Percentiles rank a stretch among this genome's conserved stretches.
Conservation (phyloP, 1,140 invertebrate genomes). For the Rhynchophorus ferrugineus region DNA sequence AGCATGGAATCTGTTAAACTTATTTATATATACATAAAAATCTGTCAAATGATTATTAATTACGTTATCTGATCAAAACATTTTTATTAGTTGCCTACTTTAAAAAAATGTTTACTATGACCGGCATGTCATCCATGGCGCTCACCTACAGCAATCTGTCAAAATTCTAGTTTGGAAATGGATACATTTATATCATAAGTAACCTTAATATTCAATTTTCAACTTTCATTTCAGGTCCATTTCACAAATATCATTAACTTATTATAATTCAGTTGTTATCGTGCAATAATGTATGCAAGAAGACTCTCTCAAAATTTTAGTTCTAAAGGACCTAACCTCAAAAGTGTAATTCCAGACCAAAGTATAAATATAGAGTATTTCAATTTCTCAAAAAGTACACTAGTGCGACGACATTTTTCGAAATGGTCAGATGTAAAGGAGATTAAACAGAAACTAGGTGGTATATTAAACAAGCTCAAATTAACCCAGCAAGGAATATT, state of each 20-base stretch:
- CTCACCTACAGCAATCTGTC: constrained; percentile 7
- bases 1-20: no score
- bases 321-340: constrained; percentile 25
- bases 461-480: constrained; percentile 19
- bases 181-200: constrained; percentile 12
- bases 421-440: constrained; percentile 14
- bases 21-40: no score
- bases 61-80: neutral
- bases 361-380: constrained; percentile 6
- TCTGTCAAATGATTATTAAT: neutral
- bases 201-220: neutral
- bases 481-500: constrained; percentile 13
- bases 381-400: constrained; percentile 10
- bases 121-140: neutral
- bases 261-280: neutral
- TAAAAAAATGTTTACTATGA: neutral
- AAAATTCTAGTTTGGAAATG: constrained; percentile 21
- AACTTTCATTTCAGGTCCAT: constrained; percentile 7
- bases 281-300: constrained; percentile 20
- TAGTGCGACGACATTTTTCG: constrained; percentile 14
- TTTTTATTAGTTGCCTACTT: neutral
- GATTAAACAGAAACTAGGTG: constrained; percentile 13
- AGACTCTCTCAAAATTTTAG: constrained; percentile 20
- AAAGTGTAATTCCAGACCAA: constrained; percentile 17
- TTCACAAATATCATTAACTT: constrained; percentile 1